A percentile compares a stretch with the other conserved stretches of the same genome.
phyloP scores from a whole-genome alignment of 2,888 invertebrate species.

The Trilocha varians region DNA sequence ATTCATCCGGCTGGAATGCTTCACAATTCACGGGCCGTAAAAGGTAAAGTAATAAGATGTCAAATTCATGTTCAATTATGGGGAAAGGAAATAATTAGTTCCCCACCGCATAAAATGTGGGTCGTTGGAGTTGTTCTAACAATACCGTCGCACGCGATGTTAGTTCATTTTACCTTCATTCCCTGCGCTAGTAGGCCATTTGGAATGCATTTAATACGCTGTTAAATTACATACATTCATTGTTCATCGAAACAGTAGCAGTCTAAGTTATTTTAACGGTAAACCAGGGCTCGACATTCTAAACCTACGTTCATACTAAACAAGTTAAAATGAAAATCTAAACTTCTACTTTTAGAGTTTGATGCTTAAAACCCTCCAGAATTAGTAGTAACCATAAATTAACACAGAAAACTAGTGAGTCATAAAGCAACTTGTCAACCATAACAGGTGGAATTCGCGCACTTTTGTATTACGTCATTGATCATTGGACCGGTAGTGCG shows the following conservation, averaged over 20 bases:
- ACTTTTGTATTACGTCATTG: constrained; percentile 56
- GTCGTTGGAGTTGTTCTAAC: constrained; percentile 61
- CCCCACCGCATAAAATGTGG: constrained; percentile 67
- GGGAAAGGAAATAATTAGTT: constrained; percentile 54
- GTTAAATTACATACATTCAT: constrained; percentile 34
- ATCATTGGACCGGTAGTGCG: constrained; percentile 31
- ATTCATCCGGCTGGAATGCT: constrained; percentile 29
- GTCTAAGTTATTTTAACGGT: constrained; percentile 18
- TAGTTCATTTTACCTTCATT: constrained; percentile 23
- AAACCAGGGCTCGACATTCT: constrained; percentile 14
- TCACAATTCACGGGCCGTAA: constrained; percentile 18
- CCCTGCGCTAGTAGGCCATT: constrained; percentile 31
- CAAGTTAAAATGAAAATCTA: not conserved
- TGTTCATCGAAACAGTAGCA: constrained; percentile 25
- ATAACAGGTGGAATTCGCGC: constrained; percentile 55
- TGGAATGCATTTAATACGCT: constrained; percentile 33
- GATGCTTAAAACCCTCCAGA: not conserved
- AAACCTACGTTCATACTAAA: not conserved
- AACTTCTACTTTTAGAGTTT: not conserved
- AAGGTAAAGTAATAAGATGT: constrained; percentile 35
- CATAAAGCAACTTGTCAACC: constrained; percentile 32
- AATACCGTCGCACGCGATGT: constrained; percentile 44
- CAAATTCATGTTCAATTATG: constrained; percentile 41
- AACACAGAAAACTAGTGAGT: constrained; percentile 48
- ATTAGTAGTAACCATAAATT: constrained; percentile 6